These are phyloP conservation scores for Marronus borbonicus DNA, from an alignment of 2,888 invertebrate genomes.

Conservation along the genomic window DNA sequence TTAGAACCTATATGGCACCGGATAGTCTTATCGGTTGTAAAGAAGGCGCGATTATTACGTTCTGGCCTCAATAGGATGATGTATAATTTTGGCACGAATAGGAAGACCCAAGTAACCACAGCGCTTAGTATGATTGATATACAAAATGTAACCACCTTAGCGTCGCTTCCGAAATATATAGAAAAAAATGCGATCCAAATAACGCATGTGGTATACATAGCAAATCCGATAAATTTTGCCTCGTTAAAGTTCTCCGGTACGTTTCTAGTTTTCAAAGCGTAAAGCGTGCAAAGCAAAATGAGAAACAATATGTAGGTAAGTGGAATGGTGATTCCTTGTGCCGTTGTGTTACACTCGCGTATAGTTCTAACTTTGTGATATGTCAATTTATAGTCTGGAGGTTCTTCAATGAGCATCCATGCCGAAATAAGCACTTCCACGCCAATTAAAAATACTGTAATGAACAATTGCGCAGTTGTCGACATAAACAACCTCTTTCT, in stretches of 20 bases:
- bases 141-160: constrained; percentile 74
- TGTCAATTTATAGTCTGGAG: constrained; percentile 73
- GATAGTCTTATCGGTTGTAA: constrained; percentile 82
- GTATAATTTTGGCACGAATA: constrained; percentile 85
- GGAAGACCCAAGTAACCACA: constrained; percentile 80
- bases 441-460: constrained; percentile 77
- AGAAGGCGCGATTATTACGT: constrained; percentile 82
- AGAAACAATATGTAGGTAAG: constrained; percentile 82
- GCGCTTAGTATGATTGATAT: constrained; percentile 84
- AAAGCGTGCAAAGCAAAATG: constrained; percentile 81
- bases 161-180: constrained; percentile 81
- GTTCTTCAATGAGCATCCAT: constrained; percentile 75
- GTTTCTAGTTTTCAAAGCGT: constrained; percentile 85
- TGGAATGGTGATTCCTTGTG: constrained; percentile 76
- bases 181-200: constrained; percentile 87
- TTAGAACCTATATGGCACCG: constrained; percentile 78
- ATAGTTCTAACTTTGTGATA: constrained; percentile 73
- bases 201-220: constrained; percentile 86
- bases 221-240: constrained; percentile 82
- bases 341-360: constrained; percentile 77
- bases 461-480: constrained; percentile 74
- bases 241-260: constrained; percentile 90
- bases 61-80: constrained; percentile 83
- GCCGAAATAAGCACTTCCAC: constrained; percentile 79
- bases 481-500: constrained; percentile 79